Evolutionary conservation across 2,113 vertebrate species (phyloP), one percentile per base, ranked within the genome.

Genomic region (Syngnathoides biaculeatus): DNA sequence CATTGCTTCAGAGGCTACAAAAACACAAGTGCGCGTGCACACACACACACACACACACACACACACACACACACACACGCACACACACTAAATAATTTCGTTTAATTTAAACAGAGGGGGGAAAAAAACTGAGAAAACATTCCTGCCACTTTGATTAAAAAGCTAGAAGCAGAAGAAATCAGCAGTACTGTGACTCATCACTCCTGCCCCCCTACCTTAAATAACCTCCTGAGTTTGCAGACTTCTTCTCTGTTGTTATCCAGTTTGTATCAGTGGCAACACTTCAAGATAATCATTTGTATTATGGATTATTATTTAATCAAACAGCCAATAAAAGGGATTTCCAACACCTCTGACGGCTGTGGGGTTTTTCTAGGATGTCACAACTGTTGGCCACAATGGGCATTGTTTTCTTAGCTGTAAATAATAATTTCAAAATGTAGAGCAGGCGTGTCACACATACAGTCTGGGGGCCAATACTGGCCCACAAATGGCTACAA

Each of bases 1-100:
- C 96, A 99, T 98, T 0, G 96, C 94, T 19, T 96, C 94, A 82
- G 95, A 99, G 0, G 96, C 97, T 99, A 75, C 24, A 77, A 35
- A 64, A n/a, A n/a, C n/a, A n/a, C n/a, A n/a, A n/a, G n/a, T n/a
- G n/a, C n/a, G n/a, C n/a, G n/a, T n/a, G n/a, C 35, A 69, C 39
- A 66, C 58, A 75, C 61, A 65, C 0, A 3, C 43, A 3, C n/a
- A 50, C 8, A 62, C 2, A 56, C 14, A 27, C 55, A 64, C 35
- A 69, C 39, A 66, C 58, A 75, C 61, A 64, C 35, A 69, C 39
- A 66, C 58, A 75, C 61, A 65, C 0, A 3, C 43, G 7, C n/a
- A 50, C 8, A 62, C 2, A 56, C 14, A 27, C 55, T 17, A 56
- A 56, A 15, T 56, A 12, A 53, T 45, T 12, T 35, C 15, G 19